Percentiles rank a stretch among this genome's conserved stretches.
These are phyloP conservation scores for Miichthys miiuy DNA, from an alignment of 2,797 vertebrate species.

Conservation along the genomic window DNA sequence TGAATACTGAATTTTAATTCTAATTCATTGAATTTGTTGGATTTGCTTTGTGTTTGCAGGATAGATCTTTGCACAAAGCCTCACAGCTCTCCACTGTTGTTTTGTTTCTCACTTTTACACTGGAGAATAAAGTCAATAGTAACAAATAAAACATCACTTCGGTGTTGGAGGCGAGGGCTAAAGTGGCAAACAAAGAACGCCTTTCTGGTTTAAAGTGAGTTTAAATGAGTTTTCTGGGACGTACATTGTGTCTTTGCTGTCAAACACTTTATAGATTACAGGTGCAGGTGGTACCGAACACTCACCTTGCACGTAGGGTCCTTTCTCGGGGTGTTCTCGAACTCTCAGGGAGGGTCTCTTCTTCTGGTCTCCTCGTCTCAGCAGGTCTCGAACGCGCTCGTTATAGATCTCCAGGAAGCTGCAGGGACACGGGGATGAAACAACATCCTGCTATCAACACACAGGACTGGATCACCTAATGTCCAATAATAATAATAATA, in stretches of 20 bases:
- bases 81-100: neutral
- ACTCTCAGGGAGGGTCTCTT: conserved; percentile 91
- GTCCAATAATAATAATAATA: neutral
- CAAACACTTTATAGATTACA: neutral
- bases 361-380: conserved; percentile 87
- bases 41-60: neutral
- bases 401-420: conserved; percentile 99
- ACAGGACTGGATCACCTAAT: neutral
- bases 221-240: neutral
- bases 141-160: conserved; percentile 11
- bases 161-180: neutral
- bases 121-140: too few species aligned
- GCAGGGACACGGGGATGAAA: conserved; percentile 30
- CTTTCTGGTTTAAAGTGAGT: neutral
- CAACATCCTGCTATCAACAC: conserved; percentile 2
- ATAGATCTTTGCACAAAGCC: neutral
- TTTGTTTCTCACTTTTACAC: neutral
- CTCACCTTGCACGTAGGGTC: conserved; percentile 97
- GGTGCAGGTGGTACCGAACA: too few species aligned
- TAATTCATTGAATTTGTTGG: neutral
- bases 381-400: conserved; percentile 93
- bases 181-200: neutral
- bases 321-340: conserved; percentile 96
- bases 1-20: conserved; percentile 1
- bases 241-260: neutral